Evolutionary conservation across 1,140 invertebrate genomes (phyloP), one percentile per base, ranked within the genome.

Genomic region (Myzus persicae): DNA sequence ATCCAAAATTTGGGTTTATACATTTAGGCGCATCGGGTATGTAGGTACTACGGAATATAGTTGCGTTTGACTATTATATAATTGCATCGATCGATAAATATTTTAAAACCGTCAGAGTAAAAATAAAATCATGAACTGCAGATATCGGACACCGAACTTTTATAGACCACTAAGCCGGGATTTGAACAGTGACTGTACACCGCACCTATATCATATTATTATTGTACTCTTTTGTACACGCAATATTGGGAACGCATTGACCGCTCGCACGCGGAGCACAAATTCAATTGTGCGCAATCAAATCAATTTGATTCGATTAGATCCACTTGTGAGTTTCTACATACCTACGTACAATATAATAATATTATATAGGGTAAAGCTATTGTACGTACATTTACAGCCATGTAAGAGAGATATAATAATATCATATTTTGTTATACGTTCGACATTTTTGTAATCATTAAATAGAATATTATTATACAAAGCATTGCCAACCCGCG

Each of bases 281-380:
- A 90, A 90, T 90, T 67, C 89, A 90, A 90, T 90, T 90, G 89
- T 90, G 54, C 42, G 38, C 31, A 90, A 90, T 90, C 51, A 90
- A 90, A 90, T 90, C 89, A 90, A 59, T 90, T 90, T 90, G 89
- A 90, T 90, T 90, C 89, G 89, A 90, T 90, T 90, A 90, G 51
- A 40, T 67, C 51, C 51, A 90, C 89, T 90, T 90, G 51, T 44
- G 51, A 42, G 26, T n/a, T 76, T 76, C n/a, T 18, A 76, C 31
- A 76, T 76, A 67, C 59, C 59, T 76, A 76, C 59, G 59, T n/a
- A 76, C 59, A 76, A 76, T 76, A n/a, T 76, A n/a, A 76, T n/a
- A 67, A 67, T 67, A 54, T 1, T 24, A 51, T 51, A 51, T 76
- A 76, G 59, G n/a, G n/a, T n/a, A 76, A 18, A 76, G 59, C 59